These are phyloP conservation scores for Podilymbus podiceps DNA, from an alignment of 2,113 vertebrate species.

Conservation along the genomic window DNA sequence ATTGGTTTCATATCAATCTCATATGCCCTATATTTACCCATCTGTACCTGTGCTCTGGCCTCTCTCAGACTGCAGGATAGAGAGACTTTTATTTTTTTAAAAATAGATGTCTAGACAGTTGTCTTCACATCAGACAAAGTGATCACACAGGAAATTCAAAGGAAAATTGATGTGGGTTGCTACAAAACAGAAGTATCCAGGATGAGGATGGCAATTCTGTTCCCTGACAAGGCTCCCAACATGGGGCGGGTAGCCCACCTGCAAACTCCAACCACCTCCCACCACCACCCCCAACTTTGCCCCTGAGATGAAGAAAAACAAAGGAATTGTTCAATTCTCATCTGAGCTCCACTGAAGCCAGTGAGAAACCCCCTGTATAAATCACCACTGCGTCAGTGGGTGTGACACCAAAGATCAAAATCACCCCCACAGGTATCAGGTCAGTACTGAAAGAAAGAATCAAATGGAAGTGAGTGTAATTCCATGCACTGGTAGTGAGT, in stretches of 20 bases:
- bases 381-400: background rate
- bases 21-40: constrained; percentile 11
- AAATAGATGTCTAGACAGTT: constrained; percentile 63
- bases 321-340: background rate
- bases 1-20: constrained; percentile 36
- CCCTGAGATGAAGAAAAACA: background rate
- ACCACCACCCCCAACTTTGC: background rate
- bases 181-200: background rate
- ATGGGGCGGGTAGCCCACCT: background rate
- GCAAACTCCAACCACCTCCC: background rate
- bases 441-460: background rate
- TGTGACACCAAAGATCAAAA: background rate
- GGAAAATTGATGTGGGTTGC: background rate
- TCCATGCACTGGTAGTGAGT: background rate
- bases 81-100: background rate
- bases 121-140: constrained; percentile 41
- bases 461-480: background rate
- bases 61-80: constrained; percentile 3
- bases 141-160: constrained; percentile 34
- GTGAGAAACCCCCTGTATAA: background rate
- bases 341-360: background rate
- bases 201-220: background rate
- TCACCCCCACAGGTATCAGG: rapidly evolving
- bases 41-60: background rate
- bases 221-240: background rate